These are phyloP conservation scores for Phania funesta DNA, from an alignment of 2,888 invertebrate species.

Conservation along the genomic window DNA sequence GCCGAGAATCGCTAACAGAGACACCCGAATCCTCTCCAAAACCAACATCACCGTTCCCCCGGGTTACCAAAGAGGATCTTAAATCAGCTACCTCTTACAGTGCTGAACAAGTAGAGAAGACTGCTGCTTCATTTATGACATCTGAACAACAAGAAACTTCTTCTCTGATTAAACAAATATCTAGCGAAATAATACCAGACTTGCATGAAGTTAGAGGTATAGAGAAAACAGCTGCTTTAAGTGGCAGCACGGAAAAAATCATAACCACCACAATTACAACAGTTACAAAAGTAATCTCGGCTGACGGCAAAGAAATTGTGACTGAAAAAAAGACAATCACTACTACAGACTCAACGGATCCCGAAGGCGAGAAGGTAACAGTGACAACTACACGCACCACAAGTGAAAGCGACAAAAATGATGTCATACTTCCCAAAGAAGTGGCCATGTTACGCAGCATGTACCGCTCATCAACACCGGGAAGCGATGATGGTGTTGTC, in stretches of 20 bases:
- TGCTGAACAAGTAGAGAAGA: slow-evolving; percentile 71
- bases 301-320: slow-evolving; percentile 79
- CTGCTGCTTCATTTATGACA: slow-evolving; percentile 71
- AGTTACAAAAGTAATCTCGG: slow-evolving; percentile 79
- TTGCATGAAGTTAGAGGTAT: slow-evolving; percentile 76
- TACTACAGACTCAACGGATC: slow-evolving; percentile 80
- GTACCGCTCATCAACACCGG: slow-evolving; percentile 83
- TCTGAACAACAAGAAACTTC: slow-evolving; percentile 73
- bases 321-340: slow-evolving; percentile 80
- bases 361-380: slow-evolving; percentile 80
- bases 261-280: slow-evolving; percentile 80
- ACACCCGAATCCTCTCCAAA: slow-evolving; percentile 80
- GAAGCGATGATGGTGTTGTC: slow-evolving; percentile 82
- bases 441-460: slow-evolving; percentile 82
- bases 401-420: slow-evolving; percentile 80
- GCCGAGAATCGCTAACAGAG: slow-evolving; percentile 83
- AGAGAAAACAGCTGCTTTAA: slow-evolving; percentile 75
- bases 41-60: slow-evolving; percentile 80
- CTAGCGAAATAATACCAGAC: slow-evolving; percentile 77
- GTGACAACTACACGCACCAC: slow-evolving; percentile 82
- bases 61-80: slow-evolving; percentile 77
- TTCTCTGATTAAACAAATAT: slow-evolving; percentile 50
- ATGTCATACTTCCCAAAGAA: slow-evolving; percentile 80
- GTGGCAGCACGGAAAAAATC: slow-evolving; percentile 78
- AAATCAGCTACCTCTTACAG: slow-evolving; percentile 72